Conservation (phyloP, 2,113 vertebrate species). For the Cavia porcellus region DNA sequence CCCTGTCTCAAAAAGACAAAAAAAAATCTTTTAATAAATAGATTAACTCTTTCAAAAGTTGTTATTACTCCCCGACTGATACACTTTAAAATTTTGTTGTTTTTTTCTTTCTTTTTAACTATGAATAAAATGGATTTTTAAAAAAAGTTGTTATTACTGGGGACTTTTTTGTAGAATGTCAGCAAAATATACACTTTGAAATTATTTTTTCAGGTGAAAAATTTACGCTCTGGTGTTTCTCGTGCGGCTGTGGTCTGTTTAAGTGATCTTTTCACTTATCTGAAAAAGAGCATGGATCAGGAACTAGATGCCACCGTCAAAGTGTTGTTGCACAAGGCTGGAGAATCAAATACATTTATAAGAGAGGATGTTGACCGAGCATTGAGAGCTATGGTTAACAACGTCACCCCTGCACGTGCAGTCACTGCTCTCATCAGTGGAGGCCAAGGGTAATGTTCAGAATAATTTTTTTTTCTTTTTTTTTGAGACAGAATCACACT, state of each 20-base stretch:
- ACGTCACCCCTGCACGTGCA: slow-evolving; percentile 94
- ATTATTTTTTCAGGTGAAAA: slow-evolving; percentile 93
- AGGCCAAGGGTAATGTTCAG: slow-evolving; percentile 92
- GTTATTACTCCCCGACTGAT: slow-evolving; percentile 4
- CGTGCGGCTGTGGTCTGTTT: slow-evolving; percentile 94
- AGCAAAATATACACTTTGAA: slow-evolving; percentile 62
- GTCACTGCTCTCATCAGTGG: slow-evolving; percentile 93
- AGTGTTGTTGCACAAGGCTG: slow-evolving; percentile 95
- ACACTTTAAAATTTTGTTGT: no score
- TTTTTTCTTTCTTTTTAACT: no score
- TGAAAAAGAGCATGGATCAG: slow-evolving; percentile 96
- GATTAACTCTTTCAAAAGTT: slow-evolving; percentile 22
- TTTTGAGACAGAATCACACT: neutral
- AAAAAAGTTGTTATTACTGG: slow-evolving; percentile 52
- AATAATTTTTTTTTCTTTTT: slow-evolving; percentile 72
- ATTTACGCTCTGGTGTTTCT: slow-evolving; percentile 97
- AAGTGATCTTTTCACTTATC: slow-evolving; percentile 93
- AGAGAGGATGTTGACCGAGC: slow-evolving; percentile 96
- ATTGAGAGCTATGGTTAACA: slow-evolving; percentile 94
- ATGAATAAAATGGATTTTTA: neutral
- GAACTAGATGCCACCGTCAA: slow-evolving; percentile 94
- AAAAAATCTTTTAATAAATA: no score
- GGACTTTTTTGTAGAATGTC: slow-evolving; percentile 60
- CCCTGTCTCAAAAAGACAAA: no score
- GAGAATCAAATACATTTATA: slow-evolving; percentile 95